phyloP scores from a whole-genome alignment of 37 sponge, comb jelly and placozoan genomes.

The Oopsacas minuta region DNA sequence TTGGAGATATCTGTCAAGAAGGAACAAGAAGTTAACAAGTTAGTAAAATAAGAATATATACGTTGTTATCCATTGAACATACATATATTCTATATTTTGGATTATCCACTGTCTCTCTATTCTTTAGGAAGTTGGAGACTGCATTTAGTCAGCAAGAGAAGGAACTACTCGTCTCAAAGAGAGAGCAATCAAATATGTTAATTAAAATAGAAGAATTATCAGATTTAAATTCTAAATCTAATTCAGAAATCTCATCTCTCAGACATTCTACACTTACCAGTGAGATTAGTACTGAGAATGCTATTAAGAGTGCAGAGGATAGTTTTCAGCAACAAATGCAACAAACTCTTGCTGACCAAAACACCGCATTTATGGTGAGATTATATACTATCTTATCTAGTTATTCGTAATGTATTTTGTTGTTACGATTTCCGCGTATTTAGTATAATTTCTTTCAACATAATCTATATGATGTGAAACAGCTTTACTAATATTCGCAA shows the following conservation, averaged over 20 bases:
- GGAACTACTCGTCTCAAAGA: neutral
- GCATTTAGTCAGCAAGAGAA: neutral
- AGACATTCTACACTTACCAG: neutral
- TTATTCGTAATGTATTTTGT: too few relatives aligned
- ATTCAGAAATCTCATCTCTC: neutral
- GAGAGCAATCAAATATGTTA: neutral
- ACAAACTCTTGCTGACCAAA: neutral
- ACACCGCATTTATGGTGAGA: neutral
- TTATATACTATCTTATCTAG: too few relatives aligned
- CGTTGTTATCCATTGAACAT: too few relatives aligned
- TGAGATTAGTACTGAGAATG: neutral
- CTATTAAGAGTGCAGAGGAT: neutral
- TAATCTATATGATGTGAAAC: too few relatives aligned
- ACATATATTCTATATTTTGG: neutral
- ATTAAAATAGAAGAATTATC: conserved; percentile 3
- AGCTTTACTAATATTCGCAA: too few relatives aligned
- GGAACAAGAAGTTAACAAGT: neutral
- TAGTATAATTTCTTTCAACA: too few relatives aligned
- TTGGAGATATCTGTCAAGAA: neutral
- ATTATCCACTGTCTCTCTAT: neutral
- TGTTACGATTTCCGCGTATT: too few relatives aligned
- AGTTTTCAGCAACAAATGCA: neutral
- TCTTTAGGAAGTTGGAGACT: neutral
- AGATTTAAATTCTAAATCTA: neutral
- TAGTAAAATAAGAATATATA: too few relatives aligned